Percentiles rank a stretch among this genome's conserved stretches.
Conservation (phyloP, 2,797 vertebrate genomes). For the Chloroceryle inda region DNA sequence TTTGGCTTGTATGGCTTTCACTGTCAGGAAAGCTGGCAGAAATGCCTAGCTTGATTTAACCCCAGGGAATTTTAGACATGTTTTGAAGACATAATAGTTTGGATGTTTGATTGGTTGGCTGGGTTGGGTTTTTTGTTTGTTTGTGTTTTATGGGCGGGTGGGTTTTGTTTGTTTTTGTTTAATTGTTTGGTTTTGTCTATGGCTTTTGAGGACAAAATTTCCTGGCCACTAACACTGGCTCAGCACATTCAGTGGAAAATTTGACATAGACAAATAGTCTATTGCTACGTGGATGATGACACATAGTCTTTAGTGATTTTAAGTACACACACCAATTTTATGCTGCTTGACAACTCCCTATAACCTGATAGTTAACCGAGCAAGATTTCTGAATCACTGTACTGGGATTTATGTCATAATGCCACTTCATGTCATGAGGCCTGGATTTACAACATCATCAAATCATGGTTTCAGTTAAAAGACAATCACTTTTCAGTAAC, state of each 20-base stretch:
- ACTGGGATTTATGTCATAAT: background rate
- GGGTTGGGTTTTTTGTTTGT: background rate
- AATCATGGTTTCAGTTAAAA: background rate
- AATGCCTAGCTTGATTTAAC: background rate
- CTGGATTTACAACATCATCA: background rate
- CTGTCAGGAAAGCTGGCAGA: background rate
- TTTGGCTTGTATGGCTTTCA: background rate
- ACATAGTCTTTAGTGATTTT: background rate
- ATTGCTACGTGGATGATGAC: background rate
- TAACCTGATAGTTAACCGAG: background rate
- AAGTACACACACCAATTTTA: fast-evolving
- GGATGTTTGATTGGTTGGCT: background rate
- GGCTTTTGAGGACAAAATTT: background rate
- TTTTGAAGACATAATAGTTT: background rate
- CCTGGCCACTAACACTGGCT: background rate
- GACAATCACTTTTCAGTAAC: background rate
- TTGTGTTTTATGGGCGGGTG: background rate
- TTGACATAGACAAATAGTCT: background rate
- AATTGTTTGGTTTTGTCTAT: background rate
- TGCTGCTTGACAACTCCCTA: background rate
- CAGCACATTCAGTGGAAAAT: background rate
- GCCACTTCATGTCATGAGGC: fast-evolving
- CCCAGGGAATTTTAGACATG: background rate
- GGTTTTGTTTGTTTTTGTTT: background rate
- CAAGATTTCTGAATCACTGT: background rate